phyloP scores from a whole-genome alignment of 2,797 vertebrate genomes.

The Taeniopygia guttata region DNA sequence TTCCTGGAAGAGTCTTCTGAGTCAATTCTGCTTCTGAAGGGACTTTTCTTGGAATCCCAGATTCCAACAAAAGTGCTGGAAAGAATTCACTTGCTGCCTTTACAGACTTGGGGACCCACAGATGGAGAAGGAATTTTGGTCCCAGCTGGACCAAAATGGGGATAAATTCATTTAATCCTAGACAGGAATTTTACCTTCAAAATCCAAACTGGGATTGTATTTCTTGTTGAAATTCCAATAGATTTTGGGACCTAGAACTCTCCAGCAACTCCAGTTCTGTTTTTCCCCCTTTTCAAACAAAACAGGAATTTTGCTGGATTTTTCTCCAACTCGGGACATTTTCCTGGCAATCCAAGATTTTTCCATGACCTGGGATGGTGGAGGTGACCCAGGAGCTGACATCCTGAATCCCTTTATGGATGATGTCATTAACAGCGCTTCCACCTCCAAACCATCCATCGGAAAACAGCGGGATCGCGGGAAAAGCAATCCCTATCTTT shows the following conservation, averaged over 20 bases:
- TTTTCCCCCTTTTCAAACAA: background rate
- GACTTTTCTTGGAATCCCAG: background rate
- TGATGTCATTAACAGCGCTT: background rate
- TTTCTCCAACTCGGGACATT: background rate
- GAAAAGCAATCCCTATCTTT: conserved; percentile 4
- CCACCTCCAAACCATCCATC: background rate
- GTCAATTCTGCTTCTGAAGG: background rate
- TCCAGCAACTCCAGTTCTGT: background rate
- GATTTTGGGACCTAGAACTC: background rate
- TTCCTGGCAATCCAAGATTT: background rate
- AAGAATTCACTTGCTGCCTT: background rate
- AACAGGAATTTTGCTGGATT: background rate
- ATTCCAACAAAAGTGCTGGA: background rate
- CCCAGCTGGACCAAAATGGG: background rate
- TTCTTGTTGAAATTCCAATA: background rate
- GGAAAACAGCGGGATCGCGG: background rate
- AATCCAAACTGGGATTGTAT: background rate
- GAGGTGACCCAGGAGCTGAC: background rate
- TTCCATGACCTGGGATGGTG: background rate
- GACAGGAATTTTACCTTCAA: background rate
- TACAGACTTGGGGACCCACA: background rate
- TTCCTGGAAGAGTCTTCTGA: background rate
- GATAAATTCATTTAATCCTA: background rate
- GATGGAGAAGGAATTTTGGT: background rate
- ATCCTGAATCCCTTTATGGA: background rate